A percentile compares a stretch with the other conserved stretches of the same genome.
These are phyloP conservation scores for Leptosomus discolor DNA, from an alignment of 2,113 vertebrate genomes.

Conservation along the genomic window DNA sequence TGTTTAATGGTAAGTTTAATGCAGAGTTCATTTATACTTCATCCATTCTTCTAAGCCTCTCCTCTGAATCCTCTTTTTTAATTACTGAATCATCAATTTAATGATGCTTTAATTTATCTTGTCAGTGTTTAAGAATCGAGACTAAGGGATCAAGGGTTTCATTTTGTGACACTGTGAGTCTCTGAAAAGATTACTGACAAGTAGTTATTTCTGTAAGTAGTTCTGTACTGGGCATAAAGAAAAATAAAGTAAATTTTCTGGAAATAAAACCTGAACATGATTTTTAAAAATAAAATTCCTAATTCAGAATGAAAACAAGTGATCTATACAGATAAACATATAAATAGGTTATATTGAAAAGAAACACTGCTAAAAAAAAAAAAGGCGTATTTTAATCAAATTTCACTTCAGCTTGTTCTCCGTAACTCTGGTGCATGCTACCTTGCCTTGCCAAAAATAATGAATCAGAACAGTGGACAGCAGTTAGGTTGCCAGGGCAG, in stretches of 20 bases:
- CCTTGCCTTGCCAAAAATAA: background rate
- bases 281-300: background rate
- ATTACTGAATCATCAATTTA: background rate
- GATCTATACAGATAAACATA: background rate
- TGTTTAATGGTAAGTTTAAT: background rate
- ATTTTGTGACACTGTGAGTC: background rate
- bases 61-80: background rate
- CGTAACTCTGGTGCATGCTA: background rate
- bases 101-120: background rate
- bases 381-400: background rate
- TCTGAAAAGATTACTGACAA: background rate
- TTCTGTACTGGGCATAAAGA: background rate
- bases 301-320: background rate
- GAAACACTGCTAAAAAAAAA: background rate
- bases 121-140: background rate
- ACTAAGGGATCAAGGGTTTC: background rate
- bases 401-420: background rate
- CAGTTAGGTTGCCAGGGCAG: background rate
- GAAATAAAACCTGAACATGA: background rate
- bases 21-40: background rate
- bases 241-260: background rate
- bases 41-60: background rate
- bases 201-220: background rate
- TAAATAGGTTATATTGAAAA: background rate
- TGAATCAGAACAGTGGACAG: background rate